A percentile compares a stretch with the other conserved stretches of the same genome.
Evolutionary conservation across 2,888 invertebrate species (phyloP).

Genomic region (Drosophila suboccidentalis): DNA sequence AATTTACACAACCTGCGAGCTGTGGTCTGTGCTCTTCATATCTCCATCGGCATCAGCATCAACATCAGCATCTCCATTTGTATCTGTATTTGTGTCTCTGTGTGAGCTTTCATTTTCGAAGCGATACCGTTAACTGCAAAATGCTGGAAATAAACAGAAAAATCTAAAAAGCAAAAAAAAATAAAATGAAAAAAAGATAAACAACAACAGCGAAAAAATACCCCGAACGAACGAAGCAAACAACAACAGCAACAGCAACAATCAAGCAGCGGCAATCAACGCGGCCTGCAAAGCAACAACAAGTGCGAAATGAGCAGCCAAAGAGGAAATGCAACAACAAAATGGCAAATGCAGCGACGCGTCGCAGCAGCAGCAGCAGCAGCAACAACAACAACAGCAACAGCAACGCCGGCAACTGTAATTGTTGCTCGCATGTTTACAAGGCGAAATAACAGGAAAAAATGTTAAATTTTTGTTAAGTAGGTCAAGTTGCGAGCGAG

Average conservation of each 20-base stretch:
- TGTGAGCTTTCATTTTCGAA: constrained; percentile 84
- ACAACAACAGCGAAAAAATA: constrained; percentile 52
- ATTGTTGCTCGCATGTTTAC: constrained; percentile 79
- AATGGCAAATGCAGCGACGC: constrained; percentile 64
- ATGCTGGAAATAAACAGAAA: constrained; percentile 64
- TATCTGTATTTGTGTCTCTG: constrained; percentile 45
- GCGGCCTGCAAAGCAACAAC: constrained; percentile 52
- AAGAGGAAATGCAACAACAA: constrained; percentile 78
- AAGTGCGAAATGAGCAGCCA: constrained; percentile 74
- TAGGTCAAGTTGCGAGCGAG: constrained; percentile 84
- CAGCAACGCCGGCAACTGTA: constrained; percentile 76
- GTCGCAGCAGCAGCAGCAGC: constrained; percentile 44
- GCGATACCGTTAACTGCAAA: constrained; percentile 80
- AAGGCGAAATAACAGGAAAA: constrained; percentile 85
- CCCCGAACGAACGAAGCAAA: constrained; percentile 26
- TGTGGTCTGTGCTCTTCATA: constrained; percentile 48
- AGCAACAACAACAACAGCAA: constrained; percentile 23
- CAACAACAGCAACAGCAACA: constrained; percentile 64
- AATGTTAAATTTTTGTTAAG: constrained; percentile 81
- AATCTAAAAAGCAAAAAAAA: constrained; percentile 59
- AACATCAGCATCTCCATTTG: constrained; percentile 29
- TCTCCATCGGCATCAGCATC: constrained; percentile 16
- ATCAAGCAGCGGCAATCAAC: constrained; percentile 52
- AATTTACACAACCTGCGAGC: constrained; percentile 69
- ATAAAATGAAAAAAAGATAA: constrained; percentile 24